Percentiles rank a stretch among this genome's conserved stretches.
These are phyloP conservation scores for Helobdella robusta DNA, from an alignment of 2,888 invertebrate species.

Conservation along the genomic window DNA sequence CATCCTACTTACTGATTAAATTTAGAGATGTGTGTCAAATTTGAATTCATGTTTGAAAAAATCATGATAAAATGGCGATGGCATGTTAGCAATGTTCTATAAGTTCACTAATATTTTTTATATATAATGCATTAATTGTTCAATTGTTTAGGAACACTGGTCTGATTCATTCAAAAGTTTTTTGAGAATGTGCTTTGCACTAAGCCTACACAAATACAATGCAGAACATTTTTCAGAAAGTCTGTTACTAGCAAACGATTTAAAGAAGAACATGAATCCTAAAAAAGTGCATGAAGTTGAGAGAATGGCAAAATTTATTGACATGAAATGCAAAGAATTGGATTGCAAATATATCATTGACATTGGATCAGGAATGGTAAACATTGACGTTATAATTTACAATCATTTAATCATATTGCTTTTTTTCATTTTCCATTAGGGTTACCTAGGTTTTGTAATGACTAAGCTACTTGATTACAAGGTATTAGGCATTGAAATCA, in stretches of 20 bases:
- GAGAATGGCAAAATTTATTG: conserved; percentile 40
- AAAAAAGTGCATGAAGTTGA: conserved; percentile 46
- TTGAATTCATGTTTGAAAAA: too few relatives aligned
- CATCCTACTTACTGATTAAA: too few relatives aligned
- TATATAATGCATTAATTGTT: too few relatives aligned
- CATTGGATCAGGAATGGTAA: conserved; percentile 45
- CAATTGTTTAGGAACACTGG: too few relatives aligned
- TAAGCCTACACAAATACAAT: too few relatives aligned
- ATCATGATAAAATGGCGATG: too few relatives aligned
- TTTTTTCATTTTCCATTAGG: conserved; percentile 36
- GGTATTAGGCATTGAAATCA: conserved; percentile 43
- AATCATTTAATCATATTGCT: not conserved
- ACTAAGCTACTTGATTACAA: conserved; percentile 36
- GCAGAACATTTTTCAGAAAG: not conserved
- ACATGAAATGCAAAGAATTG: conserved; percentile 35
- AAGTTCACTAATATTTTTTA: too few relatives aligned
- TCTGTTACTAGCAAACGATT: conserved; percentile 15
- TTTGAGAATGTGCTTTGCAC: too few relatives aligned
- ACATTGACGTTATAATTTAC: conserved; percentile 14
- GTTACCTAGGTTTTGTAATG: conserved; percentile 44
- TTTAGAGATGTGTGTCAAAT: too few relatives aligned
- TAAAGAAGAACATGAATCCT: conserved; percentile 41
- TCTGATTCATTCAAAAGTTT: too few relatives aligned
- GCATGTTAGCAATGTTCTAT: too few relatives aligned
- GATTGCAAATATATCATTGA: conserved; percentile 40